Percentiles rank a stretch among this genome's conserved stretches.
Evolutionary conservation across 2,113 vertebrate genomes (phyloP).

Genomic region (Gobiocypris rarus): DNA sequence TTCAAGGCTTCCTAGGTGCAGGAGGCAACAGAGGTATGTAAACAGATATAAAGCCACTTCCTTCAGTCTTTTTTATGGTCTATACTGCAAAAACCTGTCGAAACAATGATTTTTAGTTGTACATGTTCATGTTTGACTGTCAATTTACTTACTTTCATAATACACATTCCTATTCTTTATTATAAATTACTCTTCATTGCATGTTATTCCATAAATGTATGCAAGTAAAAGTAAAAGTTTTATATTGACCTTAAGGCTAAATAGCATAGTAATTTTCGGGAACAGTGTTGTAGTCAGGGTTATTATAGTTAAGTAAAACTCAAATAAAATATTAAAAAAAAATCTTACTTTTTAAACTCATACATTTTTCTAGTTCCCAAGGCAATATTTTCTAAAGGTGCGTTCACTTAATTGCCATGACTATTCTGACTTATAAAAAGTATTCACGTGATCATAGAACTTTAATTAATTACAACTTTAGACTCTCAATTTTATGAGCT

Average conservation of each 20-base stretch:
- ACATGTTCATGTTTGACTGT: background rate
- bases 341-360: too few species aligned
- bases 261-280: background rate
- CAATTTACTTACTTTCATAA: background rate
- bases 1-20: conserved; percentile 71
- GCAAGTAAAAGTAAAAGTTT: background rate
- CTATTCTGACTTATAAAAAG: background rate
- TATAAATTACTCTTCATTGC: background rate
- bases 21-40: conserved; percentile 74
- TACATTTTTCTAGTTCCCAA: too few species aligned
- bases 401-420: too few species aligned
- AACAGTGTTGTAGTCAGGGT: background rate
- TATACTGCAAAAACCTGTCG: background rate
- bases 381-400: too few species aligned
- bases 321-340: background rate
- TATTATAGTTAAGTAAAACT: background rate
- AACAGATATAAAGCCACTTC: background rate
- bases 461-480: too few species aligned
- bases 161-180: background rate
- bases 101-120: conserved; percentile 1
- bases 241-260: background rate
- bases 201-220: background rate
- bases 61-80: background rate
- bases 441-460: too few species aligned
- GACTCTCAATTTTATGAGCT: too few species aligned